Percentiles rank a stretch among this genome's conserved stretches.
Evolutionary conservation across 1,140 invertebrate genomes (phyloP).

Genomic region (Teleopsis dalmanni): DNA sequence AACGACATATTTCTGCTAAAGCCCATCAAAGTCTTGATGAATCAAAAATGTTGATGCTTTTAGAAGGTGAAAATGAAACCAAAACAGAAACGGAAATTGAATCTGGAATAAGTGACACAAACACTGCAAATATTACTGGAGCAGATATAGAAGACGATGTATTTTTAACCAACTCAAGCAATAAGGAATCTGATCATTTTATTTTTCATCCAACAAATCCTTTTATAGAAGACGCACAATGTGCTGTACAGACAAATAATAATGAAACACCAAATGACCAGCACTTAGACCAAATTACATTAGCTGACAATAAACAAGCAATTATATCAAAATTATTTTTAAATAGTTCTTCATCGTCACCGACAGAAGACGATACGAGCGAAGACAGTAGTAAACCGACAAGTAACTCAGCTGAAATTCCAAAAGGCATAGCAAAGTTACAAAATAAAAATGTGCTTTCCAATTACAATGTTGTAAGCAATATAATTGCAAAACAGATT

Average conservation of each 20-base stretch:
- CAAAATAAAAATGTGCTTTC: conserved; percentile 32
- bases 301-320: neutral
- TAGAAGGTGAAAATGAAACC: conserved; percentile 23
- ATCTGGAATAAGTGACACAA: conserved; percentile 1
- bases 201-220: conserved; percentile 39
- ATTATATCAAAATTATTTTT: conserved; percentile 4
- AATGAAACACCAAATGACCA: neutral
- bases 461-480: conserved; percentile 29
- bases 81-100: neutral
- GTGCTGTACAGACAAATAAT: neutral
- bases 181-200: conserved; percentile 13
- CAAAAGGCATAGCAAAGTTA: conserved; percentile 17
- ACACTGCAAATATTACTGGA: conserved; percentile 22
- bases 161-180: conserved; percentile 18
- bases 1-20: conserved; percentile 26
- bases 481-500: conserved; percentile 40
- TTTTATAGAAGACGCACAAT: conserved; percentile 30
- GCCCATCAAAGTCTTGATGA: conserved; percentile 58
- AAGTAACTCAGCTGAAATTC: conserved; percentile 4
- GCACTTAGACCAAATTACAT: neutral
- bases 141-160: conserved; percentile 31
- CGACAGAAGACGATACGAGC: conserved; percentile 7
- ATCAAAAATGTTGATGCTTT: conserved; percentile 41
- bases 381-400: conserved; percentile 13
- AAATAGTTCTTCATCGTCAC: conserved; percentile 19